Percentiles rank a stretch among this genome's conserved stretches.
phyloP scores from a whole-genome alignment of 2,797 vertebrate species.

The Melanotaenia pygmaea region DNA sequence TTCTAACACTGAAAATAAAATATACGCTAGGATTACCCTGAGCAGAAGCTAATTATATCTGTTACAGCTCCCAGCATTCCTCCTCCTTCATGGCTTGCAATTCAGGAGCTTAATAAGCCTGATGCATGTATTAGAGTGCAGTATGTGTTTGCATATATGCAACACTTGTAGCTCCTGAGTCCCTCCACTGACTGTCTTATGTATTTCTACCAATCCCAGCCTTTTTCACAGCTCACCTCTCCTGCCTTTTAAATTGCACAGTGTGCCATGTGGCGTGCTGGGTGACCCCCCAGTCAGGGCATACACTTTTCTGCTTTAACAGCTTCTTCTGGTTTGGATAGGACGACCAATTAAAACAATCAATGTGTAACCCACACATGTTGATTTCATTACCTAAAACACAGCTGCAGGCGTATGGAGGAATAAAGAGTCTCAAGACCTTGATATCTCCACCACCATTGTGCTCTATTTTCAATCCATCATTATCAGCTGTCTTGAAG shows the following conservation, averaged over 20 bases:
- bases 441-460: constrained; percentile 19
- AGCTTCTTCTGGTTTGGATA: neutral
- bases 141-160: constrained; percentile 9
- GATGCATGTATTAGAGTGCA: neutral
- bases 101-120: constrained; percentile 42
- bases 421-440: constrained; percentile 13
- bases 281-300: constrained; percentile 30
- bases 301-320: constrained; percentile 6
- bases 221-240: constrained; percentile 25
- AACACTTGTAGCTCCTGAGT: neutral
- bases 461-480: constrained; percentile 13
- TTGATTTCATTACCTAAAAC: constrained; percentile 23
- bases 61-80: constrained; percentile 16
- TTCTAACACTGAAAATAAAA: constrained; percentile 48
- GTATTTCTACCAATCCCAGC: constrained; percentile 7
- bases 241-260: constrained; percentile 69
- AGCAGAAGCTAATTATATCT: constrained; percentile 67
- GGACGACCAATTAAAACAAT: neutral
- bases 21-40: constrained; percentile 56
- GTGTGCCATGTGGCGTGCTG: constrained; percentile 50
- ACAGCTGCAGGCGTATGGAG: neutral
- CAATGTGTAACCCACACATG: neutral
- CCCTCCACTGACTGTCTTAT: neutral
- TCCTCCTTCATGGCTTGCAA: constrained; percentile 30
- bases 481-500: constrained; percentile 17